Base-by-base conservation (phyloP, 2,113 vertebrate genomes). In the Uria aalge region DNA sequence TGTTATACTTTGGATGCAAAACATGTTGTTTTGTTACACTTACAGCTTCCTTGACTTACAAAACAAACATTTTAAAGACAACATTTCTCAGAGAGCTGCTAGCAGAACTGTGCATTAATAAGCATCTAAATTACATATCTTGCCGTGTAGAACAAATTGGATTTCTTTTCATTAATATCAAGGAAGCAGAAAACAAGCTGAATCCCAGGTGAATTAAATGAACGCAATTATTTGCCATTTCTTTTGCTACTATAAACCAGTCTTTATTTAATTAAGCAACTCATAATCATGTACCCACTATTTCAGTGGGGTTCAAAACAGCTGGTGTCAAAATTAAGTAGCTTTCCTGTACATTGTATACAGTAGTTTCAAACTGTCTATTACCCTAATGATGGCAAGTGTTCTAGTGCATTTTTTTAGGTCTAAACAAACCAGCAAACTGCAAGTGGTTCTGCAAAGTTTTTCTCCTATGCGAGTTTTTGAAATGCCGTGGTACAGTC, bases 161-260 rank as follows among this genome's bases (percentile, higher is more conserved):
- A 97, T 98, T 98, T 97, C 96, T 98, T 98, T 98, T 97, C 97
- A 97, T 97, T 98, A 97, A 97, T 97, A 97, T 95, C 95, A 98
- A 97, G 95, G 96, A 98, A 98, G 97, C 97, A 98, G 97, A 98
- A 98, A 98, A 98, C 95, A 97, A 98, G 94, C 90, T 91, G 67
- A 50, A 93, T 96, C 96, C 75, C 92, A 80, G 95, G 90, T 84
- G 97, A 96, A 79, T 91, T 69, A 91, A 95, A 97, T 78, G 89
- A 98, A 97, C 76, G 63, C 87, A 93, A 97, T 97, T 96, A 97
- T 96, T 97, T 90, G 91, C 92, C 71, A 85, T 95, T 98, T 96
- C 64, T 97, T 96, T 93, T 72, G 47, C 68, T 86, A 30, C 86
- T 94, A 41, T 79, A 97, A 98, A 92, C 81, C 73, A 66, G 92